Evolutionary conservation across 2,797 vertebrate species (phyloP).

Genomic region (Pseudopleuronectes americanus): DNA sequence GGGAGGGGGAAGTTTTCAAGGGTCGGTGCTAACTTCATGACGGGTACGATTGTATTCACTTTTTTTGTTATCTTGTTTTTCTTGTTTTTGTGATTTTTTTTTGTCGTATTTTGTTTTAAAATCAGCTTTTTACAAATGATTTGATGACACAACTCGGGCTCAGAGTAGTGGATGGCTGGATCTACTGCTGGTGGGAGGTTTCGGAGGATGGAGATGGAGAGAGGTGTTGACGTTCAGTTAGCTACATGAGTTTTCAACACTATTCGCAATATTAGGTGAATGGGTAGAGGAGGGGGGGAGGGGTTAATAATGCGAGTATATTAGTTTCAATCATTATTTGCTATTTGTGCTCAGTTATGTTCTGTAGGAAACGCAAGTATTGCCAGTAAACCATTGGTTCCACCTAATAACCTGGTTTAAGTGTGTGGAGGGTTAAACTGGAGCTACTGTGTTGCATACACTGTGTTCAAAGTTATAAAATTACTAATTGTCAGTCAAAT

Average conservation of each 20-base stretch:
- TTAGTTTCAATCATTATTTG: slow-evolving; percentile 55
- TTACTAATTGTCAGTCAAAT: slow-evolving; percentile 65
- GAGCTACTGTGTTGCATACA: slow-evolving; percentile 66
- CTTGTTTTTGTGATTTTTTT: slow-evolving; percentile 57
- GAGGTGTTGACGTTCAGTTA: slow-evolving; percentile 62
- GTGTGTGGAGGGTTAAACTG: slow-evolving; percentile 44
- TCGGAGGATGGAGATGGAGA: slow-evolving; percentile 80
- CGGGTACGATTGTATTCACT: slow-evolving; percentile 55
- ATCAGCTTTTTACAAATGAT: slow-evolving; percentile 82
- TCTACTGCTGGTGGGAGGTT: slow-evolving; percentile 87
- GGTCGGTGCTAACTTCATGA: slow-evolving; percentile 69
- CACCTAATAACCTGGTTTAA: slow-evolving; percentile 63
- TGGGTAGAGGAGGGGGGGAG: slow-evolving; percentile 15
- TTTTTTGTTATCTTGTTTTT: slow-evolving; percentile 57
- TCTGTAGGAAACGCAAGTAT: slow-evolving; percentile 66
- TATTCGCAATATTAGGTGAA: slow-evolving; percentile 75
- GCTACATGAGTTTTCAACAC: slow-evolving; percentile 71
- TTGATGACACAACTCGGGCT: slow-evolving; percentile 83
- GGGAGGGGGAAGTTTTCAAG: slow-evolving; percentile 46
- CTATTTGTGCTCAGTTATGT: slow-evolving; percentile 79
- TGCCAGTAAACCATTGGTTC: slow-evolving; percentile 68
- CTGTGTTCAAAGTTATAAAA: slow-evolving; percentile 71
- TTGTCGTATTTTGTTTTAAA: slow-evolving; percentile 62
- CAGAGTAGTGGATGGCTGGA: slow-evolving; percentile 76
- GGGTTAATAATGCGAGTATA: slow-evolving; percentile 50